Base-by-base conservation (phyloP, 1,140 invertebrate species). In the Hycleus cichorii region DNA sequence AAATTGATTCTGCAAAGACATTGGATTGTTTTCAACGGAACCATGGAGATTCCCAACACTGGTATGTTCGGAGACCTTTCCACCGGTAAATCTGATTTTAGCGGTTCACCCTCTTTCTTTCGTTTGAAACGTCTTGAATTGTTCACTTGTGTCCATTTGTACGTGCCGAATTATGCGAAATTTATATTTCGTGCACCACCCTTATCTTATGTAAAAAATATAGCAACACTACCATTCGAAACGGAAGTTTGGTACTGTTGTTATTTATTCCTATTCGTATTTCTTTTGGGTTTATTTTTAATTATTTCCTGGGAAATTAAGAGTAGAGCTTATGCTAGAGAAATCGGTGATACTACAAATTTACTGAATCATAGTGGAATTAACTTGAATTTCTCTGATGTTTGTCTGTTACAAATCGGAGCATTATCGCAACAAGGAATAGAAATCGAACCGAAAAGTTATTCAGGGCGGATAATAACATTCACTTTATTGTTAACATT, bases 131-230 rank as follows among this genome's bases (percentile, higher is more conserved):
- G 12, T 12, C 12, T 12, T 12, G 12, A 12, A 12, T 12, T 12
- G 0, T 12, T 12, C 12, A 12, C 12, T 12, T 12, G 12, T 12
- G 12, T 12, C 12, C 12, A 12, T 12, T 0, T 12, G 12, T 12
- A 12, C 12, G 12, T 0, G 12, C 12, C 12, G 12, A 0, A 0
- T 12, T 12, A 12, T 12, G 0, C 12, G 0, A 76, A 75, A 51
- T 84, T 84, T 67, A 75, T 85, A 12, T 83, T 85, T 62, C 76
- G 78, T 32, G 77, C 78, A 67, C 82, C 83, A 3, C 78, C 83
- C 44, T 65, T 85, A 11, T 83, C 81, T 0, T 82, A 78, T 53
- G 76, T 83, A n/a, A 79, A 74, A 48, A 84, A 85, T 65, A 74
- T 85, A 32, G 84, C 83, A 59, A 63, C 76, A 10, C 59, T 84